Evolutionary conservation across 2,113 vertebrate species (phyloP).

Genomic region (Narcine bancroftii): DNA sequence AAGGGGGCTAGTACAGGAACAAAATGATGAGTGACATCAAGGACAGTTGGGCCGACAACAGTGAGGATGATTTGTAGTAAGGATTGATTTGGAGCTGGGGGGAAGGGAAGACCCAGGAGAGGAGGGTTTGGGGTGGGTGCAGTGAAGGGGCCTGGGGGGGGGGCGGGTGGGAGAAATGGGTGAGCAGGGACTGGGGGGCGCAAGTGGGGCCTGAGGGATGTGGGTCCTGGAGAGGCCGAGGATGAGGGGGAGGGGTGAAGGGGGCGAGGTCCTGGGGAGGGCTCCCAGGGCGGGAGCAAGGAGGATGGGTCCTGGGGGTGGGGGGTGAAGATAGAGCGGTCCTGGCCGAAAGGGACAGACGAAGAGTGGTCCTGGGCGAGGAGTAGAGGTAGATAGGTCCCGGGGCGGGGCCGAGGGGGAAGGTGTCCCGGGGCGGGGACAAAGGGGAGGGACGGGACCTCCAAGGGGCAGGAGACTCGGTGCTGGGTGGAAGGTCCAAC

Average conservation of each 20-base stretch:
- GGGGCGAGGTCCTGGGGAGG: no score
- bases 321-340: not conserved
- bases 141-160: not conserved
- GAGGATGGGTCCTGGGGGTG: not conserved
- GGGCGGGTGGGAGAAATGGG: not conserved
- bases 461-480: not conserved
- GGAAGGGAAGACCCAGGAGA: conserved; percentile 53
- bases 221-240: no score
- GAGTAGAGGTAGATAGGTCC: no score
- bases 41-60: not conserved
- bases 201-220: not conserved
- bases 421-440: accelerated
- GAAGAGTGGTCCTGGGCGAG: no score
- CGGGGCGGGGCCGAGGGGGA: no score
- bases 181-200: not conserved
- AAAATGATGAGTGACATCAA: not conserved
- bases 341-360: not conserved
- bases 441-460: not conserved
- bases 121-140: accelerated
- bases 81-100: conserved; percentile 58
- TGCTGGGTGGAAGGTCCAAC: conserved; percentile 40
- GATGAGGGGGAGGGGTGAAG: not conserved
- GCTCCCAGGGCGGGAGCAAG: not conserved
- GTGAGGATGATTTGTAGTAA: no score
- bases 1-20: no score